These are phyloP conservation scores for Polyergus mexicanus DNA, from an alignment of 1,140 invertebrate species.

Conservation along the genomic window DNA sequence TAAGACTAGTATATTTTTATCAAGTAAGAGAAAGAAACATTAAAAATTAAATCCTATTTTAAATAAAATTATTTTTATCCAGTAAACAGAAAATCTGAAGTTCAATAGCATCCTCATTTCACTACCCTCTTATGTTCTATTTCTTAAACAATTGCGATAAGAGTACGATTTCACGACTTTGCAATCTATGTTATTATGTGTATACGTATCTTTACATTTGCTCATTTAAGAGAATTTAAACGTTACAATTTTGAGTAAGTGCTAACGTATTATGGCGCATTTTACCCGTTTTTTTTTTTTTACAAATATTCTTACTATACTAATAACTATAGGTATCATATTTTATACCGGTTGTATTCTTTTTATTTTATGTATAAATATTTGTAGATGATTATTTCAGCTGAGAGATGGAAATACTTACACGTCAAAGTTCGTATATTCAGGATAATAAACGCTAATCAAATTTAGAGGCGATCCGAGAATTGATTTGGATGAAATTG, in stretches of 20 bases:
- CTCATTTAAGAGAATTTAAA: conserved; percentile 8
- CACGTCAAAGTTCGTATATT: conserved; percentile 32
- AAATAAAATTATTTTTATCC: neutral
- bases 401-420: conserved; percentile 40
- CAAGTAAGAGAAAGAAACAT: neutral
- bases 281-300: neutral
- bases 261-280: neutral
- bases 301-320: neutral
- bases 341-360: neutral
- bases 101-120: conserved; percentile 39
- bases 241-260: neutral
- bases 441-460: neutral
- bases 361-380: neutral
- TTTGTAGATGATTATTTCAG: neutral
- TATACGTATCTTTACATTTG: neutral
- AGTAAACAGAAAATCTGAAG: neutral
- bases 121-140: conserved; percentile 12
- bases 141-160: neutral
- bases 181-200: conserved; percentile 20
- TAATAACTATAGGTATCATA: neutral
- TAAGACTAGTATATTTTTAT: neutral
- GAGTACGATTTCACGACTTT: neutral
- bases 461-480: conserved; percentile 22
- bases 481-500: neutral
- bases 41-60: neutral